phyloP scores from a whole-genome alignment of 2,113 vertebrate genomes.

The Prietella phreatophila region DNA sequence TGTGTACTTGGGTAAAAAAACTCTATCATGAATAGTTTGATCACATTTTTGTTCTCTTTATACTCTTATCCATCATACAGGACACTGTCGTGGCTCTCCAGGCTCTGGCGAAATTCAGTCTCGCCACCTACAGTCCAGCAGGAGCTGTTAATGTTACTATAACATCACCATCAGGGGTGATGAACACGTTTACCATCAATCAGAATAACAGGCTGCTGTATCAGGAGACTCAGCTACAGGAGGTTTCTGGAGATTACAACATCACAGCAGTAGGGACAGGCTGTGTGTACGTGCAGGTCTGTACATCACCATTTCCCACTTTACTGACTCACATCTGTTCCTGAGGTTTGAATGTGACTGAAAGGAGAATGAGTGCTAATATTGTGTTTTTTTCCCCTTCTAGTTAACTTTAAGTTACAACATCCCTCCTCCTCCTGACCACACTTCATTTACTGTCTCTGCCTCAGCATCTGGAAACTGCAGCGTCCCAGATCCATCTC shows the following conservation, averaged over 20 bases:
- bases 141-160: conserved; percentile 66
- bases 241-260: conserved; percentile 71
- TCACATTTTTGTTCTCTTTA: neutral
- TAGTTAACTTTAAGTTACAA: conserved; percentile 73
- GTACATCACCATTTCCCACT: neutral
- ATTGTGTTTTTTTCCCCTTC: neutral
- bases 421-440: conserved; percentile 67
- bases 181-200: conserved; percentile 70
- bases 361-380: neutral
- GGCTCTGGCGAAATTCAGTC: conserved; percentile 79
- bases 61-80: neutral
- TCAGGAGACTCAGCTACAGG: conserved; percentile 73
- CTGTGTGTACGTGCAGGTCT: conserved; percentile 67
- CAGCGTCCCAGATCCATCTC: conserved; percentile 31
- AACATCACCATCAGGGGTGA: conserved; percentile 64
- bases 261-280: conserved; percentile 69
- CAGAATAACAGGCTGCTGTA: conserved; percentile 76
- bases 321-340: neutral
- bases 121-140: conserved; percentile 61
- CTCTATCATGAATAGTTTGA: too few relatives aligned
- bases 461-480: conserved; percentile 52
- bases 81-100: too few relatives aligned
- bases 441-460: conserved; percentile 64
- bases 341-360: neutral
- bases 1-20: neutral